Base-by-base conservation (phyloP, 2,797 vertebrate species). In the Rhincodon typus region DNA sequence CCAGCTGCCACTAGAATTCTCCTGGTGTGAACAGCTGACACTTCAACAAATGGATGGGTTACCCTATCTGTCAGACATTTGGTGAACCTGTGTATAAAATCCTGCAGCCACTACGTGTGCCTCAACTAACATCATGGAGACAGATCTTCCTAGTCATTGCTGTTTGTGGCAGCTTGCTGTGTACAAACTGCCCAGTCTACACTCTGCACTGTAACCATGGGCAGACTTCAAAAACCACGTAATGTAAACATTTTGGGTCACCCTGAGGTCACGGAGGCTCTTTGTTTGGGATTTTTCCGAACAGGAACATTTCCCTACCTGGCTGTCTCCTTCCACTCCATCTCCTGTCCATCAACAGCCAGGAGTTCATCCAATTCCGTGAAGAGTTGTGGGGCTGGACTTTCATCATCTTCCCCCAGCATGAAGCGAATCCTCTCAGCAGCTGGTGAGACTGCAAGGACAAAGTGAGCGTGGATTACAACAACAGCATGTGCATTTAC, bases 271-370 rank as follows among this genome's bases (percentile, higher is more conserved):
- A 34, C 6, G 30, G 17, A 62, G 66, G 53, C 8, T 84, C 42
- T 46, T 84, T 25, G 1, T 84, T 46, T 25, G 42, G 38, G 42
- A 21, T 53, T 82, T 53, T 95, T 27, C 70, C 77, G 3, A 10
- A 19, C 62, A 25, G 1, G 38, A 27, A 70, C 1, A 10, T 15
- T 5, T 96, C 94, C 96, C 74, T 98, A 99, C 99, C 99, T 99
- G 74, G 99, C 99, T 0, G 99, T 99, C 97, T 99, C 99, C 97
- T 99, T 99, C 99, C 99, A 99, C 96, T 99, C 99, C 99, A 99
- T 99, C 97, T 99, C 99, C 97, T 99, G 99, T 5, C 99, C 99
- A 0, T 99, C 99, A 95, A 99, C 97, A 0, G 98, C 98, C 97
- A 99, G 98, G 19, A 99, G 98, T 95, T 99, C 99, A 25, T 99